Evolutionary conservation across 1,140 invertebrate genomes (phyloP).

Genomic region (Pseudomyrmex dendroicus): DNA sequence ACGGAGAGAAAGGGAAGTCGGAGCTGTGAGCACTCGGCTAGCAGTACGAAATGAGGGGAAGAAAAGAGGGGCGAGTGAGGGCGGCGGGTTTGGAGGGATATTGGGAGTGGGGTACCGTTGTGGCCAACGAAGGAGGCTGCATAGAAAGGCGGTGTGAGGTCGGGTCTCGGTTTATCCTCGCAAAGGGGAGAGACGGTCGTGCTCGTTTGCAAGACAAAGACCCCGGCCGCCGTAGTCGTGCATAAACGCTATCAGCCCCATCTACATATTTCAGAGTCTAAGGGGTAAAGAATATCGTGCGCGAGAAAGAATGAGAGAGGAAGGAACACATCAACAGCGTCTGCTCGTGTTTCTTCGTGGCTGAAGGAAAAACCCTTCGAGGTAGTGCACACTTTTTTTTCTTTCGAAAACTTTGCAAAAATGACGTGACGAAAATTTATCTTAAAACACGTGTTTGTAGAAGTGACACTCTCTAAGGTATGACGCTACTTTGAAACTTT

Average conservation of each 20-base stretch:
- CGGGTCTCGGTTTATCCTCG: conserved; percentile 10
- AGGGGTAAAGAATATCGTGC: conserved; percentile 20
- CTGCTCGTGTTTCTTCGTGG: not conserved
- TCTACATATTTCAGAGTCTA: conserved; percentile 77
- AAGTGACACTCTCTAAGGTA: not conserved
- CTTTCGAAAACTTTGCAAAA: not conserved
- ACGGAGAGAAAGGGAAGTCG: conserved; percentile 26
- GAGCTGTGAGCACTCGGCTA: conserved; percentile 19
- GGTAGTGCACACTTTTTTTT: not conserved
- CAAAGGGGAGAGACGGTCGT: conserved; percentile 66
- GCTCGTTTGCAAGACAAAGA: conserved; percentile 83
- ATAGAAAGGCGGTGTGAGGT: conserved; percentile 57
- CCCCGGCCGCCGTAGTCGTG: conserved; percentile 77
- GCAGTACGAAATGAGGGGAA: conserved; percentile 33
- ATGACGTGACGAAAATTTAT: not conserved
- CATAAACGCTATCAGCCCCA: conserved; percentile 81
- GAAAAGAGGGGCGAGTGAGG: conserved; percentile 31
- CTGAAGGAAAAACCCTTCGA: not conserved
- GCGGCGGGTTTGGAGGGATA: conserved; percentile 49
- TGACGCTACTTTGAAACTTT: conserved; percentile 11
- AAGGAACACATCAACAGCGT: not conserved
- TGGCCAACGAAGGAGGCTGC: conserved; percentile 37
- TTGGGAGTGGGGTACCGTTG: conserved; percentile 56
- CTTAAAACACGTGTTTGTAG: not conserved
- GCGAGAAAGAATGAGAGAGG: conserved; percentile 22